These are phyloP conservation scores for Cenopis cana DNA, from an alignment of 2,888 invertebrate species.

Conservation along the genomic window DNA sequence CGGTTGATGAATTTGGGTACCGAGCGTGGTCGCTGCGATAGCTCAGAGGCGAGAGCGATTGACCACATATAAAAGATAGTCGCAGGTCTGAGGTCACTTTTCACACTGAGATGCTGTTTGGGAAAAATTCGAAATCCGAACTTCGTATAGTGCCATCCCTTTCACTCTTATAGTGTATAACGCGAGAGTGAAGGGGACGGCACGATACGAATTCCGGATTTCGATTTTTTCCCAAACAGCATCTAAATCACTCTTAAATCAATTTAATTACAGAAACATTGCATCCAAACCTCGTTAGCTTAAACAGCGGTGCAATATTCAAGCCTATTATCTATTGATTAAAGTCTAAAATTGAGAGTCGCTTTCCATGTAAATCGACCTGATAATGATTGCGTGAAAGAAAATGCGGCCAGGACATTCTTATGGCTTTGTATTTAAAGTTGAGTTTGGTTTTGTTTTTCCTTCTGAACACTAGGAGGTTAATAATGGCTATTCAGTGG, in stretches of 20 bases:
- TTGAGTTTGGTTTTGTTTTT: constrained; percentile 15
- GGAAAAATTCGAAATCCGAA: too few relatives aligned
- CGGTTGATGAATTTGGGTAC: too few relatives aligned
- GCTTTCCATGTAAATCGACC: constrained; percentile 63
- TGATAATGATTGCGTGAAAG: constrained; percentile 50
- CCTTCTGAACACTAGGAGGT: constrained; percentile 2
- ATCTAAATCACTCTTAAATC: constrained; percentile 35
- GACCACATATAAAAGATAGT: too few relatives aligned
- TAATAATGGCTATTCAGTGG: constrained; percentile 24
- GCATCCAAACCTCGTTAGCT: constrained; percentile 51
- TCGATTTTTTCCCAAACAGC: not conserved
- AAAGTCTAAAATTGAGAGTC: constrained; percentile 58
- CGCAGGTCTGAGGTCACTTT: too few relatives aligned
- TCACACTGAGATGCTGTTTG: not conserved
- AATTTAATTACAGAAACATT: constrained; percentile 45
- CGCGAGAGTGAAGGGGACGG: too few relatives aligned
- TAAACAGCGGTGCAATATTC: constrained; percentile 45
- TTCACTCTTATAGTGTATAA: too few relatives aligned
- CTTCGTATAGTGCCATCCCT: too few relatives aligned
- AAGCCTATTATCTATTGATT: constrained; percentile 54
- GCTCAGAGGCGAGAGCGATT: too few relatives aligned
- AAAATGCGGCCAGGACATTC: constrained; percentile 47
- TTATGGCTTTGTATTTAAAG: constrained; percentile 45
- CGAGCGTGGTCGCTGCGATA: too few relatives aligned
- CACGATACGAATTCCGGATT: too few relatives aligned